Percentiles rank a stretch among this genome's conserved stretches.
Evolutionary conservation across 2,797 vertebrate genomes (phyloP).

Genomic region (Chelonia mydas): DNA sequence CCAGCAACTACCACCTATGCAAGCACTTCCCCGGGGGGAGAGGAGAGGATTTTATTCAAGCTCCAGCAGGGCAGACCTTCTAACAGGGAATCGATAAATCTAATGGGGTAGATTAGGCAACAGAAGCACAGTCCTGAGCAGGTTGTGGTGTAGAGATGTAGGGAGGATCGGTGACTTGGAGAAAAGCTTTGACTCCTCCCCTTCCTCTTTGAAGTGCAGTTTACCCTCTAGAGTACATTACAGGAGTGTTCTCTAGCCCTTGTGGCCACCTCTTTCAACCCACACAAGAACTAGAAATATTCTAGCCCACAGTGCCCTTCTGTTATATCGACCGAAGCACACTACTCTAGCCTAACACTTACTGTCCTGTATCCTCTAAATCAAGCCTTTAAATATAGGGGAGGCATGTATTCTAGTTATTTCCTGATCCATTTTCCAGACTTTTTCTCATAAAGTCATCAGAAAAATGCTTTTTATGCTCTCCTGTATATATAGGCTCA

Average conservation of each 20-base stretch:
- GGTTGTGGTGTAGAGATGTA: not conserved
- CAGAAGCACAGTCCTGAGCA: not conserved
- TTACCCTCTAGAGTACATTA: not conserved
- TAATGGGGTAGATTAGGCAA: not conserved
- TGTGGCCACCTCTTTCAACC: not conserved
- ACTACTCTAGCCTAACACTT: not conserved
- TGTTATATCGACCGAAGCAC: not conserved
- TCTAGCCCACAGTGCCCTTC: not conserved
- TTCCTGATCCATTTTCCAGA: not conserved
- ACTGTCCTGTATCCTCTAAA: not conserved
- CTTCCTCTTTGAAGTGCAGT: not conserved
- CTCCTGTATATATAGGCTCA: not conserved
- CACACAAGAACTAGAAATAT: not conserved
- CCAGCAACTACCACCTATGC: not conserved
- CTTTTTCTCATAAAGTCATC: not conserved
- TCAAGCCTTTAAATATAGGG: not conserved
- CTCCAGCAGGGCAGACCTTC: rapidly evolving
- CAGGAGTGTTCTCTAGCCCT: not conserved
- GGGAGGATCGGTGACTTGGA: not conserved
- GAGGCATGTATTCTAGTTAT: not conserved
- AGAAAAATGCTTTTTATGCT: not conserved
- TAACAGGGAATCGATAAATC: not conserved
- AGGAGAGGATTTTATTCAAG: not conserved
- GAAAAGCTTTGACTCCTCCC: rapidly evolving
- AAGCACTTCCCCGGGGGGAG: not conserved